Evolutionary conservation across 2,113 vertebrate species (phyloP).

Genomic region (Grallaria varia): DNA sequence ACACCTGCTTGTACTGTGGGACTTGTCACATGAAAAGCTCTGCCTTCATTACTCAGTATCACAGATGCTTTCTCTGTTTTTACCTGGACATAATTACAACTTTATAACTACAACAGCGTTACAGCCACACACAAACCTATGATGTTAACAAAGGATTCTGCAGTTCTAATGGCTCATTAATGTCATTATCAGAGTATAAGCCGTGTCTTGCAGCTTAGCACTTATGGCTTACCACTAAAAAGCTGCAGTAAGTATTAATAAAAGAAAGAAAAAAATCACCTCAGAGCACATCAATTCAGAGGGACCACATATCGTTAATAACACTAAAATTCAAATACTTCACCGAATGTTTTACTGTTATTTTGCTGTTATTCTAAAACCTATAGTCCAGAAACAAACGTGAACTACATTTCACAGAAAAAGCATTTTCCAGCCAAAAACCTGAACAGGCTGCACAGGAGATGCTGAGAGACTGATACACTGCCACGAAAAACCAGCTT

Average conservation of each 20-base stretch:
- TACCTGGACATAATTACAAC: neutral
- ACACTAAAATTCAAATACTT: neutral
- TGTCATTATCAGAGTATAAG: neutral
- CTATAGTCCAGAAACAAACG: neutral
- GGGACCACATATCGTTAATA: neutral
- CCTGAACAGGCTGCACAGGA: neutral
- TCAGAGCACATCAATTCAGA: neutral
- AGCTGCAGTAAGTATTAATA: neutral
- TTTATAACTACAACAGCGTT: neutral
- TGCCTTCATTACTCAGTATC: neutral
- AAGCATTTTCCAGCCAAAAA: neutral
- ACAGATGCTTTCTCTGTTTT: neutral
- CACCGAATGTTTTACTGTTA: neutral
- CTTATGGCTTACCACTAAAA: neutral
- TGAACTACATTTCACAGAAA: neutral
- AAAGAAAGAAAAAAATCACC: neutral
- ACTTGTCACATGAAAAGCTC: neutral
- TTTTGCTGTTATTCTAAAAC: neutral
- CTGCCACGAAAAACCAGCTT: neutral
- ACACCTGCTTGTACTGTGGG: neutral
- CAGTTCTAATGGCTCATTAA: neutral
- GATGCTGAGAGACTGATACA: neutral
- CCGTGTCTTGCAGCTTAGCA: neutral
- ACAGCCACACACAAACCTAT: neutral
- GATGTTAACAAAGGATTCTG: neutral